Conservation (phyloP, 2,888 invertebrate species). For the Sceliomorpha sp. region DNA sequence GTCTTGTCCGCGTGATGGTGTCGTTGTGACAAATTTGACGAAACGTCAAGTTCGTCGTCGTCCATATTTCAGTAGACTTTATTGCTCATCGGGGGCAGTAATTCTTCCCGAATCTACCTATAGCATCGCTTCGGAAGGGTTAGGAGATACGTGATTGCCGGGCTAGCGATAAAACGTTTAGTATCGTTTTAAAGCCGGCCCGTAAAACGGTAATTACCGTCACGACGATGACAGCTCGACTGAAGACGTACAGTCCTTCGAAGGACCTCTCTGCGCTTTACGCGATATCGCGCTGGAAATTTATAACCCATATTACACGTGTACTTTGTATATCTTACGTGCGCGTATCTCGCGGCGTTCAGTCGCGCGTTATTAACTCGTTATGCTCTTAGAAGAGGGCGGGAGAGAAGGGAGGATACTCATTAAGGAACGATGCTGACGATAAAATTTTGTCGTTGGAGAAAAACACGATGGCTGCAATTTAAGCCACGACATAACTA, state of each 20-base stretch:
- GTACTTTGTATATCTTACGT: slow-evolving; percentile 30
- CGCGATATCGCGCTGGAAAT: slow-evolving; percentile 21
- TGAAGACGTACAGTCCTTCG: slow-evolving; percentile 21
- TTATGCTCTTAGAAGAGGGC: slow-evolving; percentile 33
- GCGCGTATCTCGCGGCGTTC: slow-evolving; percentile 30
- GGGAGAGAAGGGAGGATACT: slow-evolving; percentile 34
- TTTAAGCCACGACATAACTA: no score
- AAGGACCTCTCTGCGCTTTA: slow-evolving; percentile 6
- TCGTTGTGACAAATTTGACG: slow-evolving; percentile 8
- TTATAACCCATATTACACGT: slow-evolving; percentile 44
- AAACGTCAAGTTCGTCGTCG: background rate
- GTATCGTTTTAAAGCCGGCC: slow-evolving; percentile 26
- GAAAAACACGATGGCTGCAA: no score
- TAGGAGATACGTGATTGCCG: slow-evolving; percentile 17
- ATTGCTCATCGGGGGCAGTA: background rate
- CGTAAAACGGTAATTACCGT: slow-evolving; percentile 46
- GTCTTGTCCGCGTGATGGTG: no score
- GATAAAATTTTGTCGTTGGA: slow-evolving; percentile 4
- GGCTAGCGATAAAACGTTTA: slow-evolving; percentile 37
- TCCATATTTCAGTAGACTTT: slow-evolving; percentile 6
- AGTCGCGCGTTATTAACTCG: slow-evolving; percentile 43
- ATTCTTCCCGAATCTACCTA: background rate
- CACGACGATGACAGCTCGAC: slow-evolving; percentile 32
- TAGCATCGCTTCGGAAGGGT: background rate
- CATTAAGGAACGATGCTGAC: slow-evolving; percentile 31